Evolutionary conservation across 2,888 invertebrate genomes (phyloP).

Genomic region (Apomyelois bistriatella): DNA sequence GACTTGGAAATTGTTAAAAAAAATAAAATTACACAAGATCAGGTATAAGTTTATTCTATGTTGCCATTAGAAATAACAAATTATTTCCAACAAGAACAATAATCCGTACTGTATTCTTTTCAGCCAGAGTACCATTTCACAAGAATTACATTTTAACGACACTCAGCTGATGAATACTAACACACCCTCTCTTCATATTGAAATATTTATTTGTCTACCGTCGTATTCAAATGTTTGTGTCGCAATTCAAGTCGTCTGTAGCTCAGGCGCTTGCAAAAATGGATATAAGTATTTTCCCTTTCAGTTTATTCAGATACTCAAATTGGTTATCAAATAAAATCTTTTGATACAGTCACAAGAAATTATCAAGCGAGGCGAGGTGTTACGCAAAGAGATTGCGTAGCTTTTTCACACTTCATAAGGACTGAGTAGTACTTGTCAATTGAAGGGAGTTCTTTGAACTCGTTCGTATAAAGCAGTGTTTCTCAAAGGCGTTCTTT

Average conservation of each 20-base stretch:
- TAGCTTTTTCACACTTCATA: slow-evolving; percentile 35
- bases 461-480: slow-evolving; percentile 40
- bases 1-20: too few relatives aligned
- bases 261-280: slow-evolving; percentile 13
- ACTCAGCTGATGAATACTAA: slow-evolving; percentile 46
- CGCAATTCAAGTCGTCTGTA: slow-evolving; percentile 23
- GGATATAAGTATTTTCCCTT: slow-evolving; percentile 3
- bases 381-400: slow-evolving; percentile 23
- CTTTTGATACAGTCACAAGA: slow-evolving; percentile 3
- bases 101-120: slow-evolving; percentile 16
- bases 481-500: slow-evolving; percentile 35
- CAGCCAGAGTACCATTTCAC: slow-evolving; percentile 17
- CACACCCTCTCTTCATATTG: slow-evolving; percentile 36
- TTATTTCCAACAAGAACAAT: too few relatives aligned
- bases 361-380: slow-evolving; percentile 16
- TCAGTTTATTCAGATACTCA: slow-evolving; percentile 3
- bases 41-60: too few relatives aligned
- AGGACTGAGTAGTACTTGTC: slow-evolving; percentile 29
- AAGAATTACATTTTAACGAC: slow-evolving; percentile 32
- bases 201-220: slow-evolving; percentile 49
- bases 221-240: slow-evolving; percentile 34
- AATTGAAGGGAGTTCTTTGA: slow-evolving; percentile 46
- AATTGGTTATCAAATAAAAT: slow-evolving; percentile 10
- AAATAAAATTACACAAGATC: too few relatives aligned
- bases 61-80: too few relatives aligned